Base-by-base conservation (phyloP, 2,888 invertebrate species). In the Dryomyza anilis region DNA sequence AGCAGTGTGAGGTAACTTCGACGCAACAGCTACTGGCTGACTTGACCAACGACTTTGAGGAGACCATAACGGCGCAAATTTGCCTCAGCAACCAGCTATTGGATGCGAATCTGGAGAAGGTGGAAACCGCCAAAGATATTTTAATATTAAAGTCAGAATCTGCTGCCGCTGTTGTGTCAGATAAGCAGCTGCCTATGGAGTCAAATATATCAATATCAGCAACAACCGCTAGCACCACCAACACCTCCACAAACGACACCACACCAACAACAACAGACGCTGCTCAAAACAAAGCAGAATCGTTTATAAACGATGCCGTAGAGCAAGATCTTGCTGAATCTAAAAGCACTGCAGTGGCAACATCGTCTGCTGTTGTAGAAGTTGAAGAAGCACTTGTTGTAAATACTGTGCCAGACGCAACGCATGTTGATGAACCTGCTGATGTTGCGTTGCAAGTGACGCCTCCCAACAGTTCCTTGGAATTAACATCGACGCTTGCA, bases 41-140 rank as follows among this genome's bases (percentile, higher is more conserved):
- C 69, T 70, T 81, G 61, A 78, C 77, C 7, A 77, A 72, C 66
- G 75, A 78, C 39, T 74, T 80, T 36, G 76, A 77, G 58, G 79
- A 81, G 68, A 73, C 78, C 2, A 77, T 81, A 46, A 77, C 78
- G 19, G 81, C 81, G 0, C 79, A 81, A 65, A 78, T 81, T 72
- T 80, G 78, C 52, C 71, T 81, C 14, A 75, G 79, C 7, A 79
- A 81, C 60, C 79, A 79, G 45, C 66, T 80, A 57, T 74, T 75
- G 33, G 80, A 78, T 63, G 74, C 75, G 2, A 68, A 70, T 66
- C 63, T 71, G 16, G 69, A 64, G 3, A 69, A 67, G 21, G 64
- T 61, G 8, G 46, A 68, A 8, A 64, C 27, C 25, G 64, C 58
- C 25, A 63, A 64, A 21, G 69, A 71, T 65, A 66, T 69, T 43